Evolutionary conservation across 2,888 invertebrate species (phyloP), one percentile per base, ranked within the genome.

Genomic region (Tenthredo amoena): DNA sequence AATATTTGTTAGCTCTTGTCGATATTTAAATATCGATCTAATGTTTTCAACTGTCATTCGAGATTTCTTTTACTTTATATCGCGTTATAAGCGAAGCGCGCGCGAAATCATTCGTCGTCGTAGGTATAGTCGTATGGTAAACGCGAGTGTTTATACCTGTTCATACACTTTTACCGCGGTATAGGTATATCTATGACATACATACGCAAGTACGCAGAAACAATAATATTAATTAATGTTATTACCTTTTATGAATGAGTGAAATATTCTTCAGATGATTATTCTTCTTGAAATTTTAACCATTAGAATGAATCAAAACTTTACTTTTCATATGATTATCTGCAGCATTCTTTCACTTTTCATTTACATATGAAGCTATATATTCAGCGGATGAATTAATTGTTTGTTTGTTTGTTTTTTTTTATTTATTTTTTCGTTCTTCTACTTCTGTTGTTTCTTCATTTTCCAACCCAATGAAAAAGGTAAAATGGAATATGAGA

Each of bases 71-170:
- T 55, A 55, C n/a, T 55, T 55, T 55, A 55, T 55, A 55, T n/a
- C 7, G 4, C n/a, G n/a, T n/a, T 55, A n/a, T 55, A n/a, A 12
- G 47, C 12, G 55, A 55, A 55, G 55, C n/a, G 55, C 55, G 55
- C 55, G 55, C 55, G 55, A 55, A 55, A 55, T 55, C 7, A 55
- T 18, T n/a, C 55, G 55, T 55, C 6, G 55, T n/a, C 18, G n/a
- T 55, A 18, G n/a, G 18, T n/a, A 6, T 50, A 6, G 47, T n/a
- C n/a, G n/a, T 2, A n/a, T 55, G 55, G n/a, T 55, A 55, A 55
- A 55, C 55, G 55, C 55, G 83, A 72, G 68, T 77, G 79, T 81
- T 58, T 81, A 72, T 62, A 62, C 62, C 0, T 62, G 26, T 62
- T 26, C 62, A 26, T 12, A 62, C n/a, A 55, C 55, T 62, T 62